Conservation (phyloP, 2,888 invertebrate species). For the Clepsis dumicolana region DNA sequence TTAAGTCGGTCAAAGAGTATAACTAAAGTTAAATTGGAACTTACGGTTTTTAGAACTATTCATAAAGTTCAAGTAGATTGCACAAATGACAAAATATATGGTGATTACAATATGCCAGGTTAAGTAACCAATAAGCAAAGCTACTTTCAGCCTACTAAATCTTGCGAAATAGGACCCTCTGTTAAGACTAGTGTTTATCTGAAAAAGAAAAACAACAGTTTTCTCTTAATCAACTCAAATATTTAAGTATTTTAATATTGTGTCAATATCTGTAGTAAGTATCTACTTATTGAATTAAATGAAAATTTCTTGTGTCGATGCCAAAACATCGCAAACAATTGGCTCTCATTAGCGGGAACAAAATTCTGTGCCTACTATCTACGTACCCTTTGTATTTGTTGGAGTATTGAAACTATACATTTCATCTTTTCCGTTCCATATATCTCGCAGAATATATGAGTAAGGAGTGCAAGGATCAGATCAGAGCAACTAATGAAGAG, state of each 20-base stretch:
- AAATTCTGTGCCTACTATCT: background rate
- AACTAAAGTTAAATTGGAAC: background rate
- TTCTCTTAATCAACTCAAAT: too few species aligned
- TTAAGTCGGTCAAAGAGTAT: too few species aligned
- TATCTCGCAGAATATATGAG: background rate
- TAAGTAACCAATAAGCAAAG: background rate
- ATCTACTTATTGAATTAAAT: too few species aligned
- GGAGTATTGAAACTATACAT: background rate
- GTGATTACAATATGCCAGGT: background rate
- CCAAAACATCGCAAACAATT: too few species aligned
- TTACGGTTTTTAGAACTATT: background rate
- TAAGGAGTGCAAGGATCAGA: background rate
- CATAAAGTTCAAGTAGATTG: background rate
- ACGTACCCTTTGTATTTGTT: slow-evolving; percentile 19
- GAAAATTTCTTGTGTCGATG: too few species aligned
- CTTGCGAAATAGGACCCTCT: background rate
- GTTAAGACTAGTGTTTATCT: background rate
- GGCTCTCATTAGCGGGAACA: too few species aligned
- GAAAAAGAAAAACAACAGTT: background rate
- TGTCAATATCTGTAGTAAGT: too few species aligned
- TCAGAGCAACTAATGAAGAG: background rate
- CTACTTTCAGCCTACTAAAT: background rate
- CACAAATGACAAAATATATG: background rate
- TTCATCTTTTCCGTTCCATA: background rate
- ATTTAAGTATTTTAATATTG: too few species aligned